These are phyloP conservation scores for Tiphia femorata DNA, from an alignment of 2,888 invertebrate genomes.

Conservation along the genomic window DNA sequence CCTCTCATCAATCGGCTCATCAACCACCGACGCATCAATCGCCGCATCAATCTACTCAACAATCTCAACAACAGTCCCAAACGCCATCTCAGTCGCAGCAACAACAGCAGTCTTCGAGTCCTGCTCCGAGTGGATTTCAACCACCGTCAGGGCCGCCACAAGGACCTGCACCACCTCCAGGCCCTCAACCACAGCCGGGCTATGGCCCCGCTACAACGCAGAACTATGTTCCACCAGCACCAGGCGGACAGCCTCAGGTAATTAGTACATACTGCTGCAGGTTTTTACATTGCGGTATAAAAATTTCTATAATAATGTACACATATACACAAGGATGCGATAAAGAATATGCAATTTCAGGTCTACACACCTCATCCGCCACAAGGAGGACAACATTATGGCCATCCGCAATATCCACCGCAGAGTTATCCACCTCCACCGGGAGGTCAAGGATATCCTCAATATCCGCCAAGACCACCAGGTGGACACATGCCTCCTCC, in stretches of 20 bases:
- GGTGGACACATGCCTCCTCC: slow-evolving; percentile 73
- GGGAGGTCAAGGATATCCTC: slow-evolving; percentile 76
- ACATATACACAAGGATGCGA: slow-evolving; percentile 11
- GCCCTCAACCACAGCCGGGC: slow-evolving; percentile 65
- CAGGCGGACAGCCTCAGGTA: slow-evolving; percentile 71
- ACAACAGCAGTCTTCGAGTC: slow-evolving; percentile 70
- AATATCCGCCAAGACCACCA: slow-evolving; percentile 74
- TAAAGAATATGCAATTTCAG: slow-evolving; percentile 56
- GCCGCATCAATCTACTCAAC: slow-evolving; percentile 72
- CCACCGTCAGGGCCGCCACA: slow-evolving; percentile 64
- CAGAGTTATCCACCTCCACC: slow-evolving; percentile 74
- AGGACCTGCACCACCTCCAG: slow-evolving; percentile 65
- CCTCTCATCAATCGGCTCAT: slow-evolving; percentile 52
- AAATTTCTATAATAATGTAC: not conserved
- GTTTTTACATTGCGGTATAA: not conserved
- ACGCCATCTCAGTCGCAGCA: slow-evolving; percentile 62
- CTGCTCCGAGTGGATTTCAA: slow-evolving; percentile 72
- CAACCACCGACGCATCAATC: slow-evolving; percentile 63
- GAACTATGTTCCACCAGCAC: slow-evolving; percentile 64
- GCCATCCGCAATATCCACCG: slow-evolving; percentile 75
- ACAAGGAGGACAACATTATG: slow-evolving; percentile 68
- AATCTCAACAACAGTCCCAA: slow-evolving; percentile 53
- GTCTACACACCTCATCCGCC: slow-evolving; percentile 73
- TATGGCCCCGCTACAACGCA: slow-evolving; percentile 69
- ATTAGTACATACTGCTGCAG: not conserved